Evolutionary conservation across 2,113 vertebrate species (phyloP).

Genomic region (Ginglymostoma cirratum): DNA sequence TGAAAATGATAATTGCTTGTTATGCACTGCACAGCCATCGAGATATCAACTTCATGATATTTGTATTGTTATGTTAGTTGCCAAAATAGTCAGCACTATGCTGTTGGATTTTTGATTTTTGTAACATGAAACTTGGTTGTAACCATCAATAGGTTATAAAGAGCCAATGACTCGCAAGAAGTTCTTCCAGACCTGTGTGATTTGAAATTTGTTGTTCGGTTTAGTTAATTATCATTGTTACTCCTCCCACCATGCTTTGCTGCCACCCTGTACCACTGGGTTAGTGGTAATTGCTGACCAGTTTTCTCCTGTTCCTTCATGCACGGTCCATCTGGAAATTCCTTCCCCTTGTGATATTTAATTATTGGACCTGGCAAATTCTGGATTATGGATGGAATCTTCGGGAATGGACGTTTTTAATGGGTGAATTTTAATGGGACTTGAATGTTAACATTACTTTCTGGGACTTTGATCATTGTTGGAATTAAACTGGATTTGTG

Average conservation of each 20-base stretch:
- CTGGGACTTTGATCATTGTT: not conserved
- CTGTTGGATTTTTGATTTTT: not conserved
- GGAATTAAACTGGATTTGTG: not conserved
- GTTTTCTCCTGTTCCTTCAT: conserved; percentile 73
- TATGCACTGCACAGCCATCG: not conserved
- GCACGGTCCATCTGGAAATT: conserved; percentile 45
- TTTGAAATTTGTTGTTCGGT: conserved; percentile 9
- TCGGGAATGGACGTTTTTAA: not conserved
- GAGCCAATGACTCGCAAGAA: not conserved
- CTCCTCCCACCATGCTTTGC: conserved; percentile 61
- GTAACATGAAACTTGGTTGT: not conserved
- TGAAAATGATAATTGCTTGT: not conserved
- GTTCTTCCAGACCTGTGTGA: conserved; percentile 50
- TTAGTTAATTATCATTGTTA: conserved; percentile 52
- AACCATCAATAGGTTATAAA: not conserved
- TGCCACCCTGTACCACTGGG: conserved; percentile 54
- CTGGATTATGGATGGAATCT: not conserved
- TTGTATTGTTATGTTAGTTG: not conserved
- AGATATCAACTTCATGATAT: not conserved
- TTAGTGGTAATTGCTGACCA: conserved; percentile 67
- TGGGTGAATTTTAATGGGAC: conserved; percentile 37
- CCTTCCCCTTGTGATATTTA: not conserved
- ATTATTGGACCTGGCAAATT: not conserved
- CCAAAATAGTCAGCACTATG: not conserved
- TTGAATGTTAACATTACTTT: conserved; percentile 33